Evolutionary conservation across 2,797 vertebrate species (phyloP).

Genomic region (Pogonophryne albipinna): DNA sequence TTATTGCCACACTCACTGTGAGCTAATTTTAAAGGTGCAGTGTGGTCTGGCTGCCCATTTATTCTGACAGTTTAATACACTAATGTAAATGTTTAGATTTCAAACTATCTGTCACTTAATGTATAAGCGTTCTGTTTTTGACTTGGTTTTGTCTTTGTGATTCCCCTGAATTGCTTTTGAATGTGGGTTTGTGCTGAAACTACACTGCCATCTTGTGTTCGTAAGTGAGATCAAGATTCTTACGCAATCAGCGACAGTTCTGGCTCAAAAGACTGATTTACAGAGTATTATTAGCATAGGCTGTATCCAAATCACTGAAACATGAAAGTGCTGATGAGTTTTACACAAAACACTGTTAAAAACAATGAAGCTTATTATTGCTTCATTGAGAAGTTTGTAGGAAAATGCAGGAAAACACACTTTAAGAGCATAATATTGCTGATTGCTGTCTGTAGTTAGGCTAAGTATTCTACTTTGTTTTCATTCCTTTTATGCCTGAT

Average conservation of each 20-base stretch:
- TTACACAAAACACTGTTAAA: background rate
- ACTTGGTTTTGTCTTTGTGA: background rate
- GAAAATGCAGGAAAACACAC: background rate
- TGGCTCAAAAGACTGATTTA: background rate
- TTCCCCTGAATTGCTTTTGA: background rate
- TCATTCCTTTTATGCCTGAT: background rate
- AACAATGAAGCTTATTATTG: background rate
- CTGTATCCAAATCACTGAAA: background rate
- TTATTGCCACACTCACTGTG: no score
- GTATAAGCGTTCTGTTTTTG: background rate
- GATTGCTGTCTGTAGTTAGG: background rate
- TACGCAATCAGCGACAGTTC: slow-evolving; percentile 18
- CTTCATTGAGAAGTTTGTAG: background rate
- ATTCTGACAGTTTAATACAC: background rate
- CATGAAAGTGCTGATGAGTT: background rate
- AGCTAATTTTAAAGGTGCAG: no score
- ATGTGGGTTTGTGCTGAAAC: background rate
- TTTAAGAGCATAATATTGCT: background rate
- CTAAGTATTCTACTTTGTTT: background rate
- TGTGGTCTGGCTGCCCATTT: background rate
- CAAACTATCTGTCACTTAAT: background rate
- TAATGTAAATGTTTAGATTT: background rate
- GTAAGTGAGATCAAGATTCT: slow-evolving; percentile 8
- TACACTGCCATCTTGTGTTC: slow-evolving; percentile 47
- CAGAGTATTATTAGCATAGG: background rate